phyloP scores from a whole-genome alignment of 2,888 invertebrate species.

The Andrena haemorrhoa region DNA sequence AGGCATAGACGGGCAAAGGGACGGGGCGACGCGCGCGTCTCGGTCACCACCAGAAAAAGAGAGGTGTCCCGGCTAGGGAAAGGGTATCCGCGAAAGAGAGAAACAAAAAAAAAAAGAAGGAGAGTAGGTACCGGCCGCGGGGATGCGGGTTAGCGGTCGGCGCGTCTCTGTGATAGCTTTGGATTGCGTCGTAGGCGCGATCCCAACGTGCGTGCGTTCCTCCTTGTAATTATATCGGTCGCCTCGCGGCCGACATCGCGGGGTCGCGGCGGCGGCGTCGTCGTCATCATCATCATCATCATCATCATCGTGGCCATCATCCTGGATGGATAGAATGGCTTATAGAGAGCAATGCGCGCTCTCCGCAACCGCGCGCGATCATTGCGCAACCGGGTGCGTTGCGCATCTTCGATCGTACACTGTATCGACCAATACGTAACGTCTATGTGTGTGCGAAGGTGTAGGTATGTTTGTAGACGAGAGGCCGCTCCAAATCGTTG shows the following conservation, averaged over 20 bases:
- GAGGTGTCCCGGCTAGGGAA: slow-evolving; percentile 21
- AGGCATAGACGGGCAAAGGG: slow-evolving; percentile 30
- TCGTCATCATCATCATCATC: slow-evolving; percentile 48
- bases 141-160: slow-evolving; percentile 30
- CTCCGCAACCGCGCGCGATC: slow-evolving; percentile 59
- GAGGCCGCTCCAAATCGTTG: slow-evolving; percentile 63
- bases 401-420: slow-evolving; percentile 51
- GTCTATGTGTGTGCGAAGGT: slow-evolving; percentile 32
- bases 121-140: background rate
- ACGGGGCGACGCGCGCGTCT: slow-evolving; percentile 1
- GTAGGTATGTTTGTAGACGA: slow-evolving; percentile 15
- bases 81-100: background rate
- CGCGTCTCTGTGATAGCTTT: slow-evolving; percentile 23
- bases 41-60: slow-evolving; percentile 12
- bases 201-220: slow-evolving; percentile 44
- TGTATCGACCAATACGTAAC: slow-evolving; percentile 14
- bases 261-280: slow-evolving; percentile 34
- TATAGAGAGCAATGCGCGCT: slow-evolving; percentile 66
- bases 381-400: slow-evolving; percentile 68
- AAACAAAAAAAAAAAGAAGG: background rate
- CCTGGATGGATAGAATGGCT: slow-evolving; percentile 42
- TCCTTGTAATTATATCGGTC: slow-evolving; percentile 71
- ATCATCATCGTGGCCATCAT: slow-evolving; percentile 19
- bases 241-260: slow-evolving; percentile 54
- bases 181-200: slow-evolving; percentile 32